phyloP scores from a whole-genome alignment of 1,140 invertebrate genomes.

The Anoplophora glabripennis region DNA sequence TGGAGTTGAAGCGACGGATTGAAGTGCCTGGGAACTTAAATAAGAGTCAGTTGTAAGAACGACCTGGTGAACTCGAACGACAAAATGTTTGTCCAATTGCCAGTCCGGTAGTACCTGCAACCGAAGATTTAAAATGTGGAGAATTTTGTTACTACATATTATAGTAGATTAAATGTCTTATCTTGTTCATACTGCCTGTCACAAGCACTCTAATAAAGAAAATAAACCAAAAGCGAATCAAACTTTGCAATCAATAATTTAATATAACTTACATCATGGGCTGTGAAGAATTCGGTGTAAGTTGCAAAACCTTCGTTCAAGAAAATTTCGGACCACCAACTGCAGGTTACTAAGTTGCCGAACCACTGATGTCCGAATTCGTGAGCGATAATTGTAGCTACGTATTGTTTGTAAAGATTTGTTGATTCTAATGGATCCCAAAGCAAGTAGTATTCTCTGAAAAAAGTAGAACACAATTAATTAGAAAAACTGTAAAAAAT shows the following conservation, averaged over 20 bases:
- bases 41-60: constrained; percentile 40
- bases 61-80: constrained; percentile 50
- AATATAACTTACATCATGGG: constrained; percentile 12
- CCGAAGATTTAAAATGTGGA: too few species aligned
- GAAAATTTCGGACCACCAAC: constrained; percentile 54
- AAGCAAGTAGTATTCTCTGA: constrained; percentile 59
- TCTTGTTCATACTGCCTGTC: too few species aligned
- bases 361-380: constrained; percentile 70
- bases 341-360: constrained; percentile 63
- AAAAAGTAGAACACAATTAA: not conserved
- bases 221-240: too few species aligned
- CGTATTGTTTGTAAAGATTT: constrained; percentile 49
- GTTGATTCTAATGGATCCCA: constrained; percentile 52
- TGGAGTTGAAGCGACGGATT: constrained; percentile 37
- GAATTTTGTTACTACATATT: too few species aligned
- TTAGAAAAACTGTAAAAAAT: constrained; percentile 53
- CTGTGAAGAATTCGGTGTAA: constrained; percentile 45
- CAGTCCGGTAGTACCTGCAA: constrained; percentile 26
- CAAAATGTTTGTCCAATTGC: constrained; percentile 44
- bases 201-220: too few species aligned
- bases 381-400: constrained; percentile 56
- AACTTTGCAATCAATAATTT: too few species aligned
- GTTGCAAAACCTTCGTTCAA: constrained; percentile 54
- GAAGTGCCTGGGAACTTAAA: constrained; percentile 39
- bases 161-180: too few species aligned